Conservation (phyloP, 2,888 invertebrate genomes). For the Drosophila mimetica region DNA sequence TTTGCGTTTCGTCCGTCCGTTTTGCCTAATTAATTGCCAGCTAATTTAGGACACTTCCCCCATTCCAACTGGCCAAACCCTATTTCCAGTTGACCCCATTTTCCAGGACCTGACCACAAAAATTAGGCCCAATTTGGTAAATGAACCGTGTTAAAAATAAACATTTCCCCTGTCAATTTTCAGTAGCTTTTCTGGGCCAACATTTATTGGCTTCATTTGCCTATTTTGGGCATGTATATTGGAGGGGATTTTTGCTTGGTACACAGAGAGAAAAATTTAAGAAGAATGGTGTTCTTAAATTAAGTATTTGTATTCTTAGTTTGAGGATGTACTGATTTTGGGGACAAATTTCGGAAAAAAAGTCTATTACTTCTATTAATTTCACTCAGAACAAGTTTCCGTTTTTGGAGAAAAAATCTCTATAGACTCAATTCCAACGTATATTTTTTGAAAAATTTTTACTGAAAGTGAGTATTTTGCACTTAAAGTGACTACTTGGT, state of each 20-base stretch:
- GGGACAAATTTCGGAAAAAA: no score
- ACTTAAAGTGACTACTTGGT: no score
- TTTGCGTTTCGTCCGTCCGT: not conserved
- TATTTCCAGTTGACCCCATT: slow-evolving; percentile 47
- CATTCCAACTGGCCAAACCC: slow-evolving; percentile 29
- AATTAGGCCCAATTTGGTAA: slow-evolving; percentile 51
- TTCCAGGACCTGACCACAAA: slow-evolving; percentile 42
- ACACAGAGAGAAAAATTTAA: no score
- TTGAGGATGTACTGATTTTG: no score
- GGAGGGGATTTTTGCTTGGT: slow-evolving; percentile 27
- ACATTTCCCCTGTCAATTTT: slow-evolving; percentile 35
- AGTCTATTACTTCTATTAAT: no score
- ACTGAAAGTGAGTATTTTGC: no score
- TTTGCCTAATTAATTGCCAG: slow-evolving; percentile 31
- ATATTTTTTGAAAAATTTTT: no score
- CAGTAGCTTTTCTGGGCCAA: slow-evolving; percentile 1
- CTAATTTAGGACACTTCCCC: slow-evolving; percentile 25
- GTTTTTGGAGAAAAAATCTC: no score
- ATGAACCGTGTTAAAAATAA: slow-evolving; percentile 57
- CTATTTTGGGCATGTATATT: slow-evolving; percentile 38
- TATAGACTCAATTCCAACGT: no score
- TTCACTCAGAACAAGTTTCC: no score
- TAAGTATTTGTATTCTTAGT: no score
- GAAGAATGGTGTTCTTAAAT: no score
- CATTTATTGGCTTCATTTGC: slow-evolving; percentile 52